Conservation (phyloP, 2,888 invertebrate genomes). For the Ypsolopha sequella region DNA sequence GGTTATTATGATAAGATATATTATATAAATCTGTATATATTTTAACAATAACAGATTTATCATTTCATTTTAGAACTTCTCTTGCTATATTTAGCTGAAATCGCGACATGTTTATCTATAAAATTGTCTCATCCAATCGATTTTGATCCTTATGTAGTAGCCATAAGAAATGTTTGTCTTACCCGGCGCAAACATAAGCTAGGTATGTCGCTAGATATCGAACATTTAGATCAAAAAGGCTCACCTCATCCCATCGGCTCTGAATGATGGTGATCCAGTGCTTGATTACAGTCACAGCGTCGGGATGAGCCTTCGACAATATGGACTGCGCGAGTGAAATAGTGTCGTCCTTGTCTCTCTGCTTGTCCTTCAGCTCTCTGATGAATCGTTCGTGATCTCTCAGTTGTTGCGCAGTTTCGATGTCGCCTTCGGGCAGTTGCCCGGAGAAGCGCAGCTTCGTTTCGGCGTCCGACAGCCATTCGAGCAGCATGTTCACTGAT, state of each 20-base stretch:
- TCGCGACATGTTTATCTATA: too few relatives aligned
- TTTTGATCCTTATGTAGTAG: too few relatives aligned
- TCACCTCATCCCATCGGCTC: slow-evolving; percentile 94
- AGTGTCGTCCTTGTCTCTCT: slow-evolving; percentile 88
- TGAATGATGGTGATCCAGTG: slow-evolving; percentile 99
- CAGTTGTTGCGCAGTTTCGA: slow-evolving; percentile 85
- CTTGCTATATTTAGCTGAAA: too few relatives aligned
- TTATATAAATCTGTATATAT: too few relatives aligned
- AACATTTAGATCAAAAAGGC: slow-evolving; percentile 7
- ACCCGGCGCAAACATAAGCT: too few relatives aligned
- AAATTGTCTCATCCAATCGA: too few relatives aligned
- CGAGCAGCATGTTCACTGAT: slow-evolving; percentile 93
- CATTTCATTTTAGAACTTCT: too few relatives aligned
- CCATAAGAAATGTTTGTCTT: too few relatives aligned
- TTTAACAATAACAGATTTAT: too few relatives aligned
- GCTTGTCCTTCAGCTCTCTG: slow-evolving; percentile 85
- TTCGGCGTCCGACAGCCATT: slow-evolving; percentile 97
- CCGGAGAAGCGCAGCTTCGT: slow-evolving; percentile 94
- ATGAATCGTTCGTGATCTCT: slow-evolving; percentile 89
- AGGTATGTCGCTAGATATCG: not conserved
- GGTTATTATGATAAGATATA: too few relatives aligned
- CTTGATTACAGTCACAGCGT: slow-evolving; percentile 97
- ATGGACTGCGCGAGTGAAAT: slow-evolving; percentile 90
- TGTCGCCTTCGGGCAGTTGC: slow-evolving; percentile 92
- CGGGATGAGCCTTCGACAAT: slow-evolving; percentile 94